Evolutionary conservation across 2,888 invertebrate genomes (phyloP), one percentile per base, ranked within the genome.

Genomic region (Cephus runcator): DNA sequence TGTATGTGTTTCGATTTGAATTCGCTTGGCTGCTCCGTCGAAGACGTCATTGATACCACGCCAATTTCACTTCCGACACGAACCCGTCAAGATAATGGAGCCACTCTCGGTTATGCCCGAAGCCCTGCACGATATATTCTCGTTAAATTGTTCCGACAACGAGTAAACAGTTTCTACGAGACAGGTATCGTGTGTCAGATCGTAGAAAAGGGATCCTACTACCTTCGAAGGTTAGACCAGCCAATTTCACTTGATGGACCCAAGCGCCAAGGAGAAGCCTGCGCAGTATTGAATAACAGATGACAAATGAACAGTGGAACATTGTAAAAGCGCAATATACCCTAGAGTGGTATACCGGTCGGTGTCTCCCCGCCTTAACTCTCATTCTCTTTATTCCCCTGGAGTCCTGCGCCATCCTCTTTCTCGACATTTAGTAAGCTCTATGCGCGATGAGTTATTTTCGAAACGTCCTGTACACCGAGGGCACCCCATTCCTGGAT

Each of bases 401-500:
- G 9, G 35, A 35, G 56, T 23, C 56, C 23, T 56, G 9, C 9
- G 0, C 23, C 9, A 56, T 23, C 6, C 56, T 56, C 56, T 56
- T 56, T 56, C 23, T 56, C 56, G 9, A 23, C 23, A 56, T 56
- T 56, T 56, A 56, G 23, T 56, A 56, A 56, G 9, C 56, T 56
- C 56, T 56, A 56, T 6, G 56, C 56, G 23, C 23, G 23, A 56
- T 56, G 56, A 23, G 56, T 77, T 81, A 83, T 83, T 86, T 87
- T 88, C 83, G 87, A 86, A 89, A 85, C 87, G 88, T 85, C 87
- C 88, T 85, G 79, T 82, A 84, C 80, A 84, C 81, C 76, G 80
- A 56, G 75, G 80, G 82, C 84, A 84, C 86, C 85, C 86, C 83
- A 83, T 85, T 75, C 77, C 80, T 85, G 83, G 88, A 89, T 90